Conservation (phyloP, 1,140 invertebrate genomes). For the Heliothis virescens region DNA sequence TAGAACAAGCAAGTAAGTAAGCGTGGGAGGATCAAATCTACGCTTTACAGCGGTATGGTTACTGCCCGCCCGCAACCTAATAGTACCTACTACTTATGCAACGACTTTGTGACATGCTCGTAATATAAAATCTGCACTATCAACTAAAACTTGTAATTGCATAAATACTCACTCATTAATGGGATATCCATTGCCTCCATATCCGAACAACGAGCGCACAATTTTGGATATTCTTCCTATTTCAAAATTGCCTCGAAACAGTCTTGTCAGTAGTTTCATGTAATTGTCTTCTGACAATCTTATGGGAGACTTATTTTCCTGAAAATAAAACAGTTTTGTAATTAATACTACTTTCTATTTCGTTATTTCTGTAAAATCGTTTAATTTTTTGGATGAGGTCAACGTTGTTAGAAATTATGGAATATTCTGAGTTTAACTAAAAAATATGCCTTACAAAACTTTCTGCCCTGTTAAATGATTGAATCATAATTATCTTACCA, state of each 20-base stretch:
- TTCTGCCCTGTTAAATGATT: background rate
- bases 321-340: conserved; percentile 40
- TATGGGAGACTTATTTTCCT: conserved; percentile 72
- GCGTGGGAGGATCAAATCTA: no score
- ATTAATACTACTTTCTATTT: background rate
- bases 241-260: conserved; percentile 76
- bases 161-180: conserved; percentile 62
- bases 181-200: conserved; percentile 67
- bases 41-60: no score
- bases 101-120: background rate
- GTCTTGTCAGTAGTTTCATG: conserved; percentile 69
- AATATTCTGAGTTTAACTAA: no score
- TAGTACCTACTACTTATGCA: no score
- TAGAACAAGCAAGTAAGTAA: no score
- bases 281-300: conserved; percentile 72
- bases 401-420: no score
- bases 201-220: conserved; percentile 72
- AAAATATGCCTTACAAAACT: background rate
- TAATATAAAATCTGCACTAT: background rate
- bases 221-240: conserved; percentile 68
- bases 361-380: background rate
- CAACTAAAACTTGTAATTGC: no score
- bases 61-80: no score
- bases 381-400: no score
- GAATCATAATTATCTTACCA: conserved; percentile 59